Percentiles rank a stretch among this genome's conserved stretches.
Evolutionary conservation across 2,113 vertebrate genomes (phyloP).

Genomic region (Sula dactylatra): DNA sequence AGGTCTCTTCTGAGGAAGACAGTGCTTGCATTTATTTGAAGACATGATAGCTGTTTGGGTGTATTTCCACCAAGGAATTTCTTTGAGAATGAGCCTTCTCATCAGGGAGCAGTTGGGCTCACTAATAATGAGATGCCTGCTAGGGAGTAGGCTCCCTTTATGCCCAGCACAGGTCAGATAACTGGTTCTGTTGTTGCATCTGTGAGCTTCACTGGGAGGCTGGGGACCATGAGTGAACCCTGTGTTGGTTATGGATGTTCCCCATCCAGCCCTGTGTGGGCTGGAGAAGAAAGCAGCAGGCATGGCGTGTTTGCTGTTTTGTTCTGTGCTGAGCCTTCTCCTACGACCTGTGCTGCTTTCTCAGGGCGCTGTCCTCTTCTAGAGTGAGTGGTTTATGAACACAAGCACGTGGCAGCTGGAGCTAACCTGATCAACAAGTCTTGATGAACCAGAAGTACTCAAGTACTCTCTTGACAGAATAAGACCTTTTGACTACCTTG

Average conservation of each 20-base stretch:
- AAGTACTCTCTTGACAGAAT: neutral
- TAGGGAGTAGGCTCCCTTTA: neutral
- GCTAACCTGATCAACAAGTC: neutral
- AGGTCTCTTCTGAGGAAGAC: neutral
- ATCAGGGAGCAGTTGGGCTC: neutral
- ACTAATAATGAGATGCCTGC: neutral
- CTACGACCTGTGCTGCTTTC: fast-evolving
- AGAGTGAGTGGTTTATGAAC: neutral
- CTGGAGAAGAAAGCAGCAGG: neutral
- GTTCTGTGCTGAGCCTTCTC: neutral
- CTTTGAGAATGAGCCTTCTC: neutral
- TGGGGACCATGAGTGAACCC: fast-evolving
- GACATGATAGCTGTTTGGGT: neutral
- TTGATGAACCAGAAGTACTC: neutral
- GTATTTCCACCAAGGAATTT: neutral
- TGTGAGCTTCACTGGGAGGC: fast-evolving
- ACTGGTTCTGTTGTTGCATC: neutral
- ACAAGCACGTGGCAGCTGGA: neutral
- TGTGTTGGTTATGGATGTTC: fast-evolving
- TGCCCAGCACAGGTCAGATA: neutral
- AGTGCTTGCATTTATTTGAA: neutral
- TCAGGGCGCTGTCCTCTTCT: neutral
- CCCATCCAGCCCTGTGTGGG: no score
- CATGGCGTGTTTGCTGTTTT: fast-evolving
- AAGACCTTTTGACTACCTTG: neutral